These are phyloP conservation scores for Periparus ater DNA, from an alignment of 2,797 vertebrate species.

Conservation along the genomic window DNA sequence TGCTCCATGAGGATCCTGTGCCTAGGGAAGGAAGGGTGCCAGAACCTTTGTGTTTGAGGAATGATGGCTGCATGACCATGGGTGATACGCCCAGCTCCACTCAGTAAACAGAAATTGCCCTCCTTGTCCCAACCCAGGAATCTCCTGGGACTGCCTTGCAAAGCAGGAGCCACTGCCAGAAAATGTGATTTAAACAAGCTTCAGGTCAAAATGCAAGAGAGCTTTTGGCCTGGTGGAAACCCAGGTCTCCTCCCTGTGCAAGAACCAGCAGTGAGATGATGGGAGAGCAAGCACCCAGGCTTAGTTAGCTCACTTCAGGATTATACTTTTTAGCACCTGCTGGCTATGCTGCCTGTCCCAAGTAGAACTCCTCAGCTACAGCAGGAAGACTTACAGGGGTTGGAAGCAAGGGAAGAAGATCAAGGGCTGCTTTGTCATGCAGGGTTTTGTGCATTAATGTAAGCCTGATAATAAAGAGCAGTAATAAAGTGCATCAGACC, in stretches of 20 bases:
- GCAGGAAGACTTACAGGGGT: not conserved
- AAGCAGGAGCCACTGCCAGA: not conserved
- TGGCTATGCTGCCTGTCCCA: not conserved
- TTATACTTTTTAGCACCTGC: not conserved
- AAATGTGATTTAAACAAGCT: not conserved
- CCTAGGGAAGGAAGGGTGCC: not conserved
- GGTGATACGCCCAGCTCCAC: not conserved
- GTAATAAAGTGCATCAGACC: not conserved
- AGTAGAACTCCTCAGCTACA: not conserved
- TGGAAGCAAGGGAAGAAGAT: not conserved
- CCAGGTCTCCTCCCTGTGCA: not conserved
- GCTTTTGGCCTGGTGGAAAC: not conserved
- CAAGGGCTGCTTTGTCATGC: conserved; percentile 6
- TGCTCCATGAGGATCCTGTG: not conserved
- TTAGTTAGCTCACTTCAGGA: not conserved
- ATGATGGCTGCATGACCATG: not conserved
- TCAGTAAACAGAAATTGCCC: not conserved
- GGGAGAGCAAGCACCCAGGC: not conserved
- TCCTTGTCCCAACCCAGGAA: not conserved
- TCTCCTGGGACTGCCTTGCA: not conserved
- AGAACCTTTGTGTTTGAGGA: not conserved
- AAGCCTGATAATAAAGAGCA: not conserved
- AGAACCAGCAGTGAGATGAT: not conserved
- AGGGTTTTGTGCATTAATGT: not conserved
- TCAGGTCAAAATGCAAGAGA: not conserved